Percentiles rank a stretch among this genome's conserved stretches.
phyloP scores from a whole-genome alignment of 2,113 vertebrate species.

The Promerops cafer region DNA sequence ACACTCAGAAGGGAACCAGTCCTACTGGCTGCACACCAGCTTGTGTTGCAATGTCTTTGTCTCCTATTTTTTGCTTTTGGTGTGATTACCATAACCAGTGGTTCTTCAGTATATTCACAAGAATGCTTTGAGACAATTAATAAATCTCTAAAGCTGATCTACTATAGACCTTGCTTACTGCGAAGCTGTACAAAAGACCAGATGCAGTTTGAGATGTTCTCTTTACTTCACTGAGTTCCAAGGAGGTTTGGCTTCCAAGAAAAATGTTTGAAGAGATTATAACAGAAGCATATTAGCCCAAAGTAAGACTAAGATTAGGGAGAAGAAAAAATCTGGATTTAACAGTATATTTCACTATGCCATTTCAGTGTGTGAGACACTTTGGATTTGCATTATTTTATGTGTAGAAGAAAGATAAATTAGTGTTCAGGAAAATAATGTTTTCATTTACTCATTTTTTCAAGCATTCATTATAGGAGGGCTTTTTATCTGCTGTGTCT shows the following conservation, averaged over 20 bases:
- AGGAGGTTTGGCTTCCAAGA: neutral
- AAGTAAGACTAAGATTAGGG: neutral
- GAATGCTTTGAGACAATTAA: neutral
- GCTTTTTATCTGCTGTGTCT: neutral
- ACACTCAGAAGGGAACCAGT: neutral
- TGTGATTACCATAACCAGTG: neutral
- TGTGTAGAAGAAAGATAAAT: neutral
- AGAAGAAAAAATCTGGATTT: neutral
- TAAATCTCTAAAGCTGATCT: neutral
- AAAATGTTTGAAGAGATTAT: neutral
- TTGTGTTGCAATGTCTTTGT: neutral
- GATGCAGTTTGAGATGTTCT: neutral
- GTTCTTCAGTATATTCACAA: neutral
- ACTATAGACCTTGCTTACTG: neutral
- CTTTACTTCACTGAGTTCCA: neutral
- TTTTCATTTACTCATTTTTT: neutral
- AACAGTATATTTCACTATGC: neutral
- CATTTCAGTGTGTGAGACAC: fast-evolving
- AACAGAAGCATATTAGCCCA: neutral
- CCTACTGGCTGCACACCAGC: neutral
- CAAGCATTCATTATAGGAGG: neutral
- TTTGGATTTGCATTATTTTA: neutral
- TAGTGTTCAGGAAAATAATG: neutral
- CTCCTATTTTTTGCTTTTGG: neutral
- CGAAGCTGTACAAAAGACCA: neutral